phyloP scores from a whole-genome alignment of 2,113 vertebrate genomes.

The Eolophus roseicapilla region DNA sequence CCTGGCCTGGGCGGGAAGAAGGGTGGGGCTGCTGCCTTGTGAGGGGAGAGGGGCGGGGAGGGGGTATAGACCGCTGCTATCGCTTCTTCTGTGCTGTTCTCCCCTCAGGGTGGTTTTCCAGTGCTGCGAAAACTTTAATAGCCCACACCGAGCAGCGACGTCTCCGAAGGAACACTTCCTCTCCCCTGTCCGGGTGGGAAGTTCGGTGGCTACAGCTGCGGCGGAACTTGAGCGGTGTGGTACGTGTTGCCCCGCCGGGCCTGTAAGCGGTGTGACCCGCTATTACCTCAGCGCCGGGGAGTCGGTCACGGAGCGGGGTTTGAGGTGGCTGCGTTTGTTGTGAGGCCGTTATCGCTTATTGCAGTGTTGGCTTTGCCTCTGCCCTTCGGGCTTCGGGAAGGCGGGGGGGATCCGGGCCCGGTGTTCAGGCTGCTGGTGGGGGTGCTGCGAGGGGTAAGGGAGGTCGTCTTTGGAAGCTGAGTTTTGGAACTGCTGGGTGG shows the following conservation, averaged over 20 bases:
- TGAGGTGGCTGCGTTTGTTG: neutral
- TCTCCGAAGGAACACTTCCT: neutral
- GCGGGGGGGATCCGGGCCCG: neutral
- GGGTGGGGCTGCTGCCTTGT: neutral
- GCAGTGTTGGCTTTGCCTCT: neutral
- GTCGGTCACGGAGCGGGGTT: accelerated
- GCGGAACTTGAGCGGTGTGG: neutral
- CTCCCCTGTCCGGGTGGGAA: neutral
- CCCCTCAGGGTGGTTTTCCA: neutral
- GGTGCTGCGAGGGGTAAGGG: neutral
- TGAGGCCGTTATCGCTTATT: neutral
- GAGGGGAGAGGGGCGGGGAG: neutral
- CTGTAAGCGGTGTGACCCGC: neutral
- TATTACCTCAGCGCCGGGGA: accelerated
- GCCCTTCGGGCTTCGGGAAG: too few species aligned
- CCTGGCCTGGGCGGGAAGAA: too few species aligned
- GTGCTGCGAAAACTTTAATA: neutral
- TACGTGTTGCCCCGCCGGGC: neutral
- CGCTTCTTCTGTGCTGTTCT: too few species aligned
- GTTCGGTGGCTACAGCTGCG: neutral
- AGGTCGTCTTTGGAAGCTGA: neutral
- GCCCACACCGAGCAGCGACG: neutral
- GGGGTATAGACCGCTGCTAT: accelerated
- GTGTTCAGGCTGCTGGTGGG: neutral
- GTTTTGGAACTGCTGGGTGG: neutral